phyloP scores from a whole-genome alignment of 1,140 invertebrate species.

The Oedothorax gibbosus region DNA sequence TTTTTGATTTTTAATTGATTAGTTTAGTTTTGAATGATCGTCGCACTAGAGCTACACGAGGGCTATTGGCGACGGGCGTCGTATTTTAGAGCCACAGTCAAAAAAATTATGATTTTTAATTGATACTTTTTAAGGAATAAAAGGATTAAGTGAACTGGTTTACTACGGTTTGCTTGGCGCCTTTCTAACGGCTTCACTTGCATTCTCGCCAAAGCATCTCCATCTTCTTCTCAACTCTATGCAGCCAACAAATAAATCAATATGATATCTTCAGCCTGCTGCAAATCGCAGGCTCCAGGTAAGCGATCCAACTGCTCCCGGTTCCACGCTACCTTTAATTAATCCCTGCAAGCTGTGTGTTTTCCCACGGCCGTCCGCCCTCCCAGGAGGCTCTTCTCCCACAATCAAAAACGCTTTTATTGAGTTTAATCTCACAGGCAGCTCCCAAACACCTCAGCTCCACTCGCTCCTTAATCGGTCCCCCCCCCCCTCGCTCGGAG shows the following conservation, averaged over 20 bases:
- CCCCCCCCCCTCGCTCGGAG: conserved; percentile 3
- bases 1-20: too few species aligned
- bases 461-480: conserved; percentile 54
- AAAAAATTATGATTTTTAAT: too few species aligned
- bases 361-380: conserved; percentile 56
- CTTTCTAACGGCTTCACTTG: too few species aligned
- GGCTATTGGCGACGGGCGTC: too few species aligned
- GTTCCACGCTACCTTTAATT: conserved; percentile 52
- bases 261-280: conserved; percentile 30
- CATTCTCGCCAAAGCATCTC: too few species aligned
- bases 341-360: conserved; percentile 57
- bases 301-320: conserved; percentile 43
- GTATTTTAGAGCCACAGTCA: too few species aligned
- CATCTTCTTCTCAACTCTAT: too few species aligned
- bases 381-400: conserved; percentile 40
- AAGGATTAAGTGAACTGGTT: too few species aligned
- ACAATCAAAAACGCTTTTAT: conserved; percentile 62
- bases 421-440: conserved; percentile 62
- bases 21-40: too few species aligned
- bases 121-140: too few species aligned
- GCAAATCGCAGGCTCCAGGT: conserved; percentile 14
- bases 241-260: conserved; percentile 40
- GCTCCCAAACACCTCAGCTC: conserved; percentile 60
- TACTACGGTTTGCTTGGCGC: too few species aligned
- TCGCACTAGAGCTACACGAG: too few species aligned